Evolutionary conservation across 2,888 invertebrate genomes (phyloP).

Genomic region (Synergus laeviventris): DNA sequence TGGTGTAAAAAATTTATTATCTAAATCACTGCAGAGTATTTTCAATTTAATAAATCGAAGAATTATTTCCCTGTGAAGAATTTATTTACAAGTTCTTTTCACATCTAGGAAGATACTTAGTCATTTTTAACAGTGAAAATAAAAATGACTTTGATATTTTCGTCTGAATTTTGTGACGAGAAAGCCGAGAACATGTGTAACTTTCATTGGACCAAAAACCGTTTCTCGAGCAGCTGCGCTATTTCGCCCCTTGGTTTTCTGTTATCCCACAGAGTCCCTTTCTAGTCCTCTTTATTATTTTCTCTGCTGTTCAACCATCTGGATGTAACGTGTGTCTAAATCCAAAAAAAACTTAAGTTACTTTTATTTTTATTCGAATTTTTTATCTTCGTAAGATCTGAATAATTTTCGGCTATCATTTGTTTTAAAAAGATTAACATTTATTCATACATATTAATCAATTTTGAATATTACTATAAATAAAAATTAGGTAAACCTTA

Average conservation of each 20-base stretch:
- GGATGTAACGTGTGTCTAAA: neutral
- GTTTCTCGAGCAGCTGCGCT: conserved; percentile 10
- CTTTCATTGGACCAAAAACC: neutral
- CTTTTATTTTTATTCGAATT: neutral
- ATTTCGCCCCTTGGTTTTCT: conserved; percentile 26
- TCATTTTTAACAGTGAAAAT: neutral
- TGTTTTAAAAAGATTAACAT: neutral
- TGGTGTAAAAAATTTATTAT: neutral
- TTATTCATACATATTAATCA: neutral
- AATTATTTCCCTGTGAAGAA: neutral
- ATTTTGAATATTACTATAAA: neutral
- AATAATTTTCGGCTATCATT: neutral
- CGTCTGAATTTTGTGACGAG: neutral
- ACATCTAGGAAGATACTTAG: neutral
- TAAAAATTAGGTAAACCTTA: too few species aligned
- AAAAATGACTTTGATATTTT: neutral
- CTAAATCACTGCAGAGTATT: neutral
- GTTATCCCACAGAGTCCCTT: neutral
- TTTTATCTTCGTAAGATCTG: neutral
- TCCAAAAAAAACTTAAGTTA: neutral
- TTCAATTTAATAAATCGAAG: neutral
- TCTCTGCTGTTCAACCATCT: conserved; percentile 13
- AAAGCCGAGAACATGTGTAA: conserved; percentile 19
- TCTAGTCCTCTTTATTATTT: conserved; percentile 13
- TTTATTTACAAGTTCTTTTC: neutral